Percentiles rank a stretch among this genome's conserved stretches.
Evolutionary conservation across 1,140 invertebrate genomes (phyloP).

Genomic region (Diuraphis noxia): DNA sequence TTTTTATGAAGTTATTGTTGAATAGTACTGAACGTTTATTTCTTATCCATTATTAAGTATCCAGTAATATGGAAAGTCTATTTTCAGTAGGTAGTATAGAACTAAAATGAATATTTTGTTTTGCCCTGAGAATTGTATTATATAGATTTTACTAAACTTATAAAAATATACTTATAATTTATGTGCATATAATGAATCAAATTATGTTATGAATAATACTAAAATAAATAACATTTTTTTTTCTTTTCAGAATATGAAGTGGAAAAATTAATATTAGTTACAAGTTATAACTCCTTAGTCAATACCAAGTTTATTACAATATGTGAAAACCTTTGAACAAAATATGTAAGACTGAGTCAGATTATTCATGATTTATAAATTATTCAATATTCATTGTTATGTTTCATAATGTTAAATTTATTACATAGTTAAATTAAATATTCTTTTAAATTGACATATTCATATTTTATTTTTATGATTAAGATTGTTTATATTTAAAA

Average conservation of each 20-base stretch:
- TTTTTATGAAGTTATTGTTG: neutral
- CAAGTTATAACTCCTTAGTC: neutral
- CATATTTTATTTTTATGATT: neutral
- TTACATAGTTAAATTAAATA: neutral
- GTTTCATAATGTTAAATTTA: neutral
- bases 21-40: neutral
- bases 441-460: neutral
- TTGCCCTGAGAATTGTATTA: neutral
- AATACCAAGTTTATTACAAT: neutral
- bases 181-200: neutral
- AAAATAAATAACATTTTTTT: neutral
- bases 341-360: slow-evolving; percentile 29
- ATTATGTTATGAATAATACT: neutral
- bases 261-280: slow-evolving; percentile 47
- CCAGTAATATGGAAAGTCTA: neutral
- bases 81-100: too few relatives aligned
- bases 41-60: neutral
- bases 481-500: neutral
- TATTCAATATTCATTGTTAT: neutral
- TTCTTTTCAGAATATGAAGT: slow-evolving; percentile 44
- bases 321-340: slow-evolving; percentile 21
- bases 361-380: slow-evolving; percentile 18
- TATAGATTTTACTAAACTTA: neutral
- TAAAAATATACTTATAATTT: neutral
- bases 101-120: neutral